These are phyloP conservation scores for Paracentrotus lividus DNA, from an alignment of 53 echinoderm and acorn worm species.

Conservation along the genomic window DNA sequence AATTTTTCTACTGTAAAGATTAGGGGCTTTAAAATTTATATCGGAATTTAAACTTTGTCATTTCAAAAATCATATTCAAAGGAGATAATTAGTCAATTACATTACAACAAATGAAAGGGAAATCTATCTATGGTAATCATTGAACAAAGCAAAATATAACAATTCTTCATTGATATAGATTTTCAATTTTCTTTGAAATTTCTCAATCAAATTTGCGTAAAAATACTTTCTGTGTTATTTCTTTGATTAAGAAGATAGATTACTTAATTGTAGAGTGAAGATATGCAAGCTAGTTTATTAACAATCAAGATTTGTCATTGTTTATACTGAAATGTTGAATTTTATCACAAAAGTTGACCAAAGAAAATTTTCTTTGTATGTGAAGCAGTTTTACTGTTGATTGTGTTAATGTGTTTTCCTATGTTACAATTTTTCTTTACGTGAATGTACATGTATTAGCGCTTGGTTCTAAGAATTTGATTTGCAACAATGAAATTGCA, in stretches of 20 bases:
- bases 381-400: neutral
- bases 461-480: constrained; percentile 15
- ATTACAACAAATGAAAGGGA: neutral
- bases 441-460: constrained; percentile 48
- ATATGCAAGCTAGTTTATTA: neutral
- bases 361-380: neutral
- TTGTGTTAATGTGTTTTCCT: neutral
- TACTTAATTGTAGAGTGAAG: neutral
- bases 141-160: neutral
- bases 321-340: neutral
- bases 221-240: neutral
- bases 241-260: neutral
- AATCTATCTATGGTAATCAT: neutral
- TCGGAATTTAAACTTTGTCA: neutral
- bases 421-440: neutral
- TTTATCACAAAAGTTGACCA: neutral
- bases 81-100: neutral
- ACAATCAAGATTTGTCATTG: neutral
- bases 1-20: neutral
- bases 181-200: neutral
- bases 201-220: neutral
- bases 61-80: neutral
- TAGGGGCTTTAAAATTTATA: neutral
- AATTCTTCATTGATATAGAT: neutral
- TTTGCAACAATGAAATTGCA: constrained; percentile 50